phyloP scores from a whole-genome alignment of 2,113 vertebrate genomes.

The Lasiurus cinereus region DNA sequence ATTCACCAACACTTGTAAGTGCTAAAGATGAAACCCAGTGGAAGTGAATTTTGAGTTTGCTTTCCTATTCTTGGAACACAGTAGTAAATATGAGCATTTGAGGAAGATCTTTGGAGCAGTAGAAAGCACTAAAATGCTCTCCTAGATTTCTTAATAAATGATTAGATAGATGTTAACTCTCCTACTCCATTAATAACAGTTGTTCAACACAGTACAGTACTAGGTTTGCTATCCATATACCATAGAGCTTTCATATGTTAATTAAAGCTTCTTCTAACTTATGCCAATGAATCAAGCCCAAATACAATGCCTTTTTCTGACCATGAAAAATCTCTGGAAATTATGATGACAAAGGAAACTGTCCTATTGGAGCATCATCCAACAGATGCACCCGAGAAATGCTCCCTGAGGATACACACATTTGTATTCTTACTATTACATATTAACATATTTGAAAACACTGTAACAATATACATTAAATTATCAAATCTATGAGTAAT shows the following conservation, averaged over 20 bases:
- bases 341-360: neutral
- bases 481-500: neutral
- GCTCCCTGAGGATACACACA: neutral
- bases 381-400: neutral
- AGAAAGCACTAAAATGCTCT: neutral
- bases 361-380: neutral
- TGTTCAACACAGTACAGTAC: neutral
- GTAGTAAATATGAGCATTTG: neutral
- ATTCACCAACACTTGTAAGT: neutral
- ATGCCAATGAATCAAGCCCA: neutral
- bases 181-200: slow-evolving; percentile 16
- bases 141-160: neutral
- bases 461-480: neutral
- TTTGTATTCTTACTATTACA: neutral
- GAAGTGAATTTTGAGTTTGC: neutral
- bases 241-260: neutral
- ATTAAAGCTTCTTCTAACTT: slow-evolving; percentile 46
- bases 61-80: neutral
- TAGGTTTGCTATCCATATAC: neutral
- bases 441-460: neutral
- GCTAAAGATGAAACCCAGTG: neutral
- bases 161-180: neutral
- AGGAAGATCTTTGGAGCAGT: neutral
- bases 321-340: neutral
- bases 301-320: slow-evolving; percentile 31